Base-by-base conservation (phyloP, 2,888 invertebrate genomes). In the Meliscaeva auricollis region DNA sequence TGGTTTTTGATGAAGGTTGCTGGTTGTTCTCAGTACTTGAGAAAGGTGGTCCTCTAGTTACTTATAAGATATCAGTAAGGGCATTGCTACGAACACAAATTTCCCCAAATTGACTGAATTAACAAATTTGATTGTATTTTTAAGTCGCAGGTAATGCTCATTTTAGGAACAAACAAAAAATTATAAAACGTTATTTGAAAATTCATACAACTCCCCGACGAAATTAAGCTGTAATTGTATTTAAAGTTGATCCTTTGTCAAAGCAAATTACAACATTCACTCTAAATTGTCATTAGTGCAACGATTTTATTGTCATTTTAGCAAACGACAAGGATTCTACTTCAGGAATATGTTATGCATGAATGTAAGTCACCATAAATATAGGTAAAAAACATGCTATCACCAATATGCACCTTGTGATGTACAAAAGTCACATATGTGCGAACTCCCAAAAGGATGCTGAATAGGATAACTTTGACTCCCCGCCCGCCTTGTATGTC, bases 221-320 rank as follows among this genome's bases (percentile, higher is more conserved):
- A 76, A 84, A 75, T 80, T 76, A 75, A 68, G 66, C 72, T 68
- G 70, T 84, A 80, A 80, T 80, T 80, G 80, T 32, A 44, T 66
- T 81, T 58, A 46, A 41, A 7, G 11, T 17, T 17, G 44, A 64
- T 64, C 64, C 54, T 32, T 69, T 38, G 48, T 68, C 46, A 35
- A 84, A 60, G 48, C 58, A 72, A 83, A 78, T 77, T 81, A 62
- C 73, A 56, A 81, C 81, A 81, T 85, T 69, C 73, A 41, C 62
- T 81, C 76, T 64, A 85, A 85, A 81, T 44, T 85, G 85, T 85
- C 85, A 85, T 85, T 85, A 85, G 73, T 81, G 85, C 85, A 85
- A 69, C 76, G 44, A 52, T 74, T 56, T 75, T 54, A 85, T 64
- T 80, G 62, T 76, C 54, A 68, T 77, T 80, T 69, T 15, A 50